Conservation (phyloP, 2,888 invertebrate species). For the Drosophila nr. perissopoda region DNA sequence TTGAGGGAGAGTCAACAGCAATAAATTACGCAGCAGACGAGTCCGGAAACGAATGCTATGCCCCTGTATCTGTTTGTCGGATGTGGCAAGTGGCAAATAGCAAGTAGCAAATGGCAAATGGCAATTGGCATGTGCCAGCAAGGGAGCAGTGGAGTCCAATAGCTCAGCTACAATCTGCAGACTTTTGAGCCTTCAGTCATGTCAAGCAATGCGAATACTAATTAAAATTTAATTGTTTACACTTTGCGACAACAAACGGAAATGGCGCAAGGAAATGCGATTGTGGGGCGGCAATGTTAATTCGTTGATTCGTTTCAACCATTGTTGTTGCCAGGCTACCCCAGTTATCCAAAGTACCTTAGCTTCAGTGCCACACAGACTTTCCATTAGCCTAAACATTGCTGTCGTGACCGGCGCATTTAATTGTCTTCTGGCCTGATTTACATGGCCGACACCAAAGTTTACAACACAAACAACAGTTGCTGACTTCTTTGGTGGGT, state of each 20-base stretch:
- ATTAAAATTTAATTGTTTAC: conserved; percentile 80
- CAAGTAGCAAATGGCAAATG: conserved; percentile 8
- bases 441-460: conserved; percentile 64
- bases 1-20: conserved; percentile 16
- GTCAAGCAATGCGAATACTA: conserved; percentile 74
- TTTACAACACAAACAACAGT: conserved; percentile 55
- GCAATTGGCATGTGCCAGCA: conserved; percentile 4
- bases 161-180: conserved; percentile 22
- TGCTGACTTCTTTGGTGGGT: not conserved
- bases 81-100: conserved; percentile 28
- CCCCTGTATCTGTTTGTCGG: conserved; percentile 24
- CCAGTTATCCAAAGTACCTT: conserved; percentile 12
- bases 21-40: conserved; percentile 64
- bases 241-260: conserved; percentile 70
- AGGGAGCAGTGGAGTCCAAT: conserved; percentile 21
- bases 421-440: conserved; percentile 68
- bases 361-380: conserved; percentile 18
- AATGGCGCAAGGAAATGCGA: conserved; percentile 49
- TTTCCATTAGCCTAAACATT: conserved; percentile 69
- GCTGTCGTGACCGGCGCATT: conserved; percentile 70
- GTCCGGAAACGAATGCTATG: conserved; percentile 53
- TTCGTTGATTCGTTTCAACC: conserved; percentile 1
- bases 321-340: not conserved
- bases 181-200: conserved; percentile 24
- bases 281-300: conserved; percentile 1